phyloP scores from a whole-genome alignment of 2,113 vertebrate species.

The Crocuta crocuta region DNA sequence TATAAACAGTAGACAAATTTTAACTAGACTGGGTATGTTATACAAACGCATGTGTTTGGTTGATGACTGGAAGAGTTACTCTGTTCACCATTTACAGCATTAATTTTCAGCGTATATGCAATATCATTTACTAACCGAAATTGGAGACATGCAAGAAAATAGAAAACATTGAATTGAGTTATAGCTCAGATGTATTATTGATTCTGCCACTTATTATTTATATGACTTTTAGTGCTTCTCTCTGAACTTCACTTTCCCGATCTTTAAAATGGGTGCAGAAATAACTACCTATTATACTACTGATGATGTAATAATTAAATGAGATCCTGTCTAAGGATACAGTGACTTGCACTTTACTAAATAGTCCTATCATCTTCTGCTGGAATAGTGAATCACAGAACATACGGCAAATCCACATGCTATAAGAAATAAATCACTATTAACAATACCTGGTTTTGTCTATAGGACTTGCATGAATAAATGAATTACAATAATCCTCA shows the following conservation, averaged over 20 bases:
- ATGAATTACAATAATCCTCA: background rate
- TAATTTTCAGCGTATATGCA: background rate
- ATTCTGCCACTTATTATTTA: background rate
- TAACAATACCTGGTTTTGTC: background rate
- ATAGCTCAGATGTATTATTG: background rate
- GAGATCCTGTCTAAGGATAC: background rate
- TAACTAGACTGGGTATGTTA: background rate
- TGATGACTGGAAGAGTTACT: background rate
- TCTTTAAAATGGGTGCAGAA: conserved; percentile 38
- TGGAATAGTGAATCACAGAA: background rate
- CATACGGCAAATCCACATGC: background rate
- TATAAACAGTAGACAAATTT: background rate
- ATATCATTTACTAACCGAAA: background rate
- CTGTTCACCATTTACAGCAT: background rate
- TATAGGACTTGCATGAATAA: background rate
- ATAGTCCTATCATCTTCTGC: background rate
- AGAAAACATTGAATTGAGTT: background rate
- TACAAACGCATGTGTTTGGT: background rate
- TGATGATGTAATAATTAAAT: background rate
- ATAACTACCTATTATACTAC: background rate
- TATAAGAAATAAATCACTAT: background rate
- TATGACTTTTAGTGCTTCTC: background rate
- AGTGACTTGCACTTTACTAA: background rate
- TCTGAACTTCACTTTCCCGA: background rate
- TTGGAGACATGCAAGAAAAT: background rate